Percentiles rank a stretch among this genome's conserved stretches.
These are phyloP conservation scores for Copidosoma floridanum DNA, from an alignment of 1,140 invertebrate species.

Conservation along the genomic window DNA sequence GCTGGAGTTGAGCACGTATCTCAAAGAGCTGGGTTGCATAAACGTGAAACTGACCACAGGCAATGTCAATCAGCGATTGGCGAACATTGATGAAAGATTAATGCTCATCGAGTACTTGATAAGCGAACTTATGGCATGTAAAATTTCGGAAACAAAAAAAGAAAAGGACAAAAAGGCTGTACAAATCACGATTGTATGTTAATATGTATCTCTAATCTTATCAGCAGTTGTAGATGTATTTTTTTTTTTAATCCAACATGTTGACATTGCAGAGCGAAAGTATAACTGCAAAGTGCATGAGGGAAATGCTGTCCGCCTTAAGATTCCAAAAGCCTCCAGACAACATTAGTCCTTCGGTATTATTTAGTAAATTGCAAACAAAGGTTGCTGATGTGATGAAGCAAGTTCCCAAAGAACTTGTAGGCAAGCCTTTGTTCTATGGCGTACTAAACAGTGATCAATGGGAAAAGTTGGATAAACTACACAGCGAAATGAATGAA, in stretches of 20 bases:
- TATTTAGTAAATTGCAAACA: conserved; percentile 76
- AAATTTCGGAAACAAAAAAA: conserved; percentile 69
- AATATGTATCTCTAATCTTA: no score
- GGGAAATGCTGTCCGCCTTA: conserved; percentile 73
- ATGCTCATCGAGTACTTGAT: conserved; percentile 77
- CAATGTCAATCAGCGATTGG: conserved; percentile 61
- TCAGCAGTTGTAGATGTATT: no score
- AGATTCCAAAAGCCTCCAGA: conserved; percentile 83
- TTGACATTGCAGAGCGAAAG: conserved; percentile 69
- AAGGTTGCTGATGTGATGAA: conserved; percentile 72
- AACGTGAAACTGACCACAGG: conserved; percentile 45
- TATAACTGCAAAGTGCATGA: conserved; percentile 73
- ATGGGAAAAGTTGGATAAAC: conserved; percentile 71
- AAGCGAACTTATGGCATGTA: conserved; percentile 77
- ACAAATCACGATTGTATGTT: conserved; percentile 60
- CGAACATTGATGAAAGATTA: conserved; percentile 63
- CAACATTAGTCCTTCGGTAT: conserved; percentile 70
- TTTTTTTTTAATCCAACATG: neutral
- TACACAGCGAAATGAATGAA: conserved; percentile 70
- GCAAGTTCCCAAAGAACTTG: conserved; percentile 61
- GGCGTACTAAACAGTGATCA: conserved; percentile 74
- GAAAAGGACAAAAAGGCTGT: conserved; percentile 61
- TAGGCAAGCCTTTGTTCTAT: conserved; percentile 78
- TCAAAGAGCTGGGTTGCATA: conserved; percentile 74
- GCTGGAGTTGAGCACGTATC: conserved; percentile 82